A percentile compares a stretch with the other conserved stretches of the same genome.
phyloP scores from a whole-genome alignment of 2,113 vertebrate genomes.

The Aviceda subcristata region DNA sequence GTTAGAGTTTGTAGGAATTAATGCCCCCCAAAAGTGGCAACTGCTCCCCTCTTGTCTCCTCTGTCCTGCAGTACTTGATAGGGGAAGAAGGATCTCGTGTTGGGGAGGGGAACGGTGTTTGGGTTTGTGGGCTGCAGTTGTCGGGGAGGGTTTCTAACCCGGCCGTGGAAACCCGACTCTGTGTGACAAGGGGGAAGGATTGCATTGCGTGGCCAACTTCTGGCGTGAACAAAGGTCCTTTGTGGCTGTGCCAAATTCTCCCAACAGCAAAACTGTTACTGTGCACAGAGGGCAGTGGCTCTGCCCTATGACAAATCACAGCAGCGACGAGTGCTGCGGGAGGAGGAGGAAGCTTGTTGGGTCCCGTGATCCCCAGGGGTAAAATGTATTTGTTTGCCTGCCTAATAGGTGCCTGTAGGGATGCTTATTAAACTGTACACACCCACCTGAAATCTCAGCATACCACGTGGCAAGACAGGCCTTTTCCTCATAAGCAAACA shows the following conservation, averaged over 20 bases:
- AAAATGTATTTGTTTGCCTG: not conserved
- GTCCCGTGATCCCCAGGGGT: not conserved
- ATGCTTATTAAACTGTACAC: not conserved
- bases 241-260: conserved; percentile 31
- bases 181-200: conserved; percentile 40
- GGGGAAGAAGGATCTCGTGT: fast-evolving
- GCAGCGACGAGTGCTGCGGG: not conserved
- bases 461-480: not conserved
- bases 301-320: not conserved
- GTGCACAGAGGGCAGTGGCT: conserved; percentile 32
- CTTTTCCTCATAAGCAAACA: not conserved
- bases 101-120: not conserved
- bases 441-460: not conserved
- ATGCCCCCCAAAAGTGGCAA: not conserved
- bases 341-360: not conserved
- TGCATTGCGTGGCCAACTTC: not conserved
- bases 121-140: not conserved
- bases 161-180: not conserved
- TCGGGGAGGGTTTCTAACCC: not conserved
- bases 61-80: not conserved
- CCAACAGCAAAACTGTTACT: not conserved
- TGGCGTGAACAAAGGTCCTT: conserved; percentile 50
- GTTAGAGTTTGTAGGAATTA: not conserved
- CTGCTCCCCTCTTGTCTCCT: not conserved
- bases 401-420: not conserved